Conservation (phyloP, 2,113 vertebrate genomes). For the Pipra filicauda region DNA sequence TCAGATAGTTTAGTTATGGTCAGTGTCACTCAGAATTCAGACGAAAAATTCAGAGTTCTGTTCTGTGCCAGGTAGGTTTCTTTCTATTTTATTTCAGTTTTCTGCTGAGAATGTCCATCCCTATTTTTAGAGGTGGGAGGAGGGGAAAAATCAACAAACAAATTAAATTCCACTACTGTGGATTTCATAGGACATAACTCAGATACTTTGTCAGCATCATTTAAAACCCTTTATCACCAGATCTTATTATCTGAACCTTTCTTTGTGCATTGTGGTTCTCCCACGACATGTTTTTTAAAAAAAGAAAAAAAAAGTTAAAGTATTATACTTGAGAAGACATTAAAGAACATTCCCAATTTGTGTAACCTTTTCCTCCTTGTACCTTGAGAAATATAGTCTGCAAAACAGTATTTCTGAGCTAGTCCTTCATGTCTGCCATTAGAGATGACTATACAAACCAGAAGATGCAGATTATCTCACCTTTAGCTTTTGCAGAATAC, state of each 20-base stretch:
- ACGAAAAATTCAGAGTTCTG: neutral
- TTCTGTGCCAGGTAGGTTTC: neutral
- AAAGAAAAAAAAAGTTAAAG: neutral
- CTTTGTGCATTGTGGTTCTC: neutral
- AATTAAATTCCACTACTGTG: neutral
- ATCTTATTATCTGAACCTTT: neutral
- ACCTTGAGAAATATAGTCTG: neutral
- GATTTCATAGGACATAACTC: neutral
- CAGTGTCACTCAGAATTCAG: neutral
- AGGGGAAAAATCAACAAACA: neutral
- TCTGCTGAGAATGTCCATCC: neutral
- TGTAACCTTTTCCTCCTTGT: neutral
- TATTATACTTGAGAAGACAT: neutral
- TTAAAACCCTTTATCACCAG: neutral
- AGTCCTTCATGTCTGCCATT: neutral
- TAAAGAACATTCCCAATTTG: neutral
- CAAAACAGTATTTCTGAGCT: neutral
- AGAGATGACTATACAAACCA: neutral
- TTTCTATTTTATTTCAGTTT: neutral
- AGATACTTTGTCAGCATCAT: accelerated
- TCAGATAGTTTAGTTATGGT: neutral
- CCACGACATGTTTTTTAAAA: no score
- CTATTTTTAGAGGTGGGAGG: neutral
- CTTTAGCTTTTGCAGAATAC: neutral
- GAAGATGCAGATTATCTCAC: neutral